Conservation (phyloP, 2,113 vertebrate genomes). For the Cynopterus brachyotis region DNA sequence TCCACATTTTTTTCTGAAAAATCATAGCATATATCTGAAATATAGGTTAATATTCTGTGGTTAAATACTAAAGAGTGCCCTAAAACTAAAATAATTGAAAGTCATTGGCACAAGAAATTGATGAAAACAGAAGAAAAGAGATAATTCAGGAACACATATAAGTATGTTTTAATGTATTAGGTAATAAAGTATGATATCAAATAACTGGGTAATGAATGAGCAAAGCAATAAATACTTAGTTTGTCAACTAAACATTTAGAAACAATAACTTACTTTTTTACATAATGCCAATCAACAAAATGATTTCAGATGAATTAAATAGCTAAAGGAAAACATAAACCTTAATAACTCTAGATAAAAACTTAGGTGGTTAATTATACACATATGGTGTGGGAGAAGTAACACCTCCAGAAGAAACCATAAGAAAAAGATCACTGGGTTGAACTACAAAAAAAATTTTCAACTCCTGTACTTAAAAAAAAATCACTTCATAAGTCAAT, state of each 20-base stretch:
- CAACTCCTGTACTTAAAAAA: not conserved
- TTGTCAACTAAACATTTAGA: not conserved
- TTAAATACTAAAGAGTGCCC: not conserved
- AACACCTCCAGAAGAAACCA: not conserved
- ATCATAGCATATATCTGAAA: not conserved
- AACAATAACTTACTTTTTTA: not conserved
- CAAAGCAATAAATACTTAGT: not conserved
- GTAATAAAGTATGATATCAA: not conserved
- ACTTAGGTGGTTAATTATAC: not conserved
- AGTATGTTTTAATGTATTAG: not conserved
- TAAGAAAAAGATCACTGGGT: not conserved
- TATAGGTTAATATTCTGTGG: not conserved
- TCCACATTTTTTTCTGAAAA: not conserved
- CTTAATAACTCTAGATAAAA: not conserved
- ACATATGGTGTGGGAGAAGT: not conserved
- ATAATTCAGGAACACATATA: not conserved
- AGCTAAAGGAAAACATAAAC: not conserved
- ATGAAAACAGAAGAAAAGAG: not conserved
- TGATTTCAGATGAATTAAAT: not conserved
- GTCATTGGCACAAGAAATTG: not conserved
- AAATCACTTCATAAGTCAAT: not conserved
- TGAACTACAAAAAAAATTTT: not conserved
- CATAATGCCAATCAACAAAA: not conserved
- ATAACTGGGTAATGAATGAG: not conserved
- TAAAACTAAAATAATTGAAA: conserved; percentile 7